These are phyloP conservation scores for Heliconius eleuchia DNA, from an alignment of 1,140 invertebrate genomes.

Conservation along the genomic window DNA sequence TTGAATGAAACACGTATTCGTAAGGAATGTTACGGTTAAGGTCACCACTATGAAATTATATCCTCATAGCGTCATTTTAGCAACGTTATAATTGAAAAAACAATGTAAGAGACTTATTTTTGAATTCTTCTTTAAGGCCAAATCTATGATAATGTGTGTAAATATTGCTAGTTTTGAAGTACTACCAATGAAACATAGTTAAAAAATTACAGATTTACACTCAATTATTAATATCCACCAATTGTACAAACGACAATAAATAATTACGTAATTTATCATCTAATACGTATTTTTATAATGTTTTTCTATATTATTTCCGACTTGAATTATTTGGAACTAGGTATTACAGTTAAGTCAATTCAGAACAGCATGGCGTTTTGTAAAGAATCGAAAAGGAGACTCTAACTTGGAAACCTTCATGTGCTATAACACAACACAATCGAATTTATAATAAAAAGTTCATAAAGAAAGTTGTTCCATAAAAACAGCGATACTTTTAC, in stretches of 20 bases:
- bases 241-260: not conserved
- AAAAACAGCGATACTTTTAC: constrained; percentile 10
- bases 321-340: no score
- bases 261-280: no score
- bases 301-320: no score
- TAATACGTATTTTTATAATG: not conserved
- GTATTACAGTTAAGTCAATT: no score
- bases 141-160: no score
- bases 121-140: no score
- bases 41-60: constrained; percentile 15
- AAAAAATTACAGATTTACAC: no score
- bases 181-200: no score
- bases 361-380: not conserved
- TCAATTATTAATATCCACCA: not conserved
- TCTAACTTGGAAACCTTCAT: not conserved
- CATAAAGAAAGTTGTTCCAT: constrained; percentile 1
- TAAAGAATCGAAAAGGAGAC: not conserved
- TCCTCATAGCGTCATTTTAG: not conserved
- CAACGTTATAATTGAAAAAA: not conserved
- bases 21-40: constrained; percentile 26
- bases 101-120: no score
- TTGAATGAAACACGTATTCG: constrained; percentile 41
- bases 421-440: not conserved
- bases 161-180: no score
- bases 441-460: constrained; percentile 5